phyloP scores from a whole-genome alignment of 2,113 vertebrate species.

The Lethenteron camtschaticum region DNA sequence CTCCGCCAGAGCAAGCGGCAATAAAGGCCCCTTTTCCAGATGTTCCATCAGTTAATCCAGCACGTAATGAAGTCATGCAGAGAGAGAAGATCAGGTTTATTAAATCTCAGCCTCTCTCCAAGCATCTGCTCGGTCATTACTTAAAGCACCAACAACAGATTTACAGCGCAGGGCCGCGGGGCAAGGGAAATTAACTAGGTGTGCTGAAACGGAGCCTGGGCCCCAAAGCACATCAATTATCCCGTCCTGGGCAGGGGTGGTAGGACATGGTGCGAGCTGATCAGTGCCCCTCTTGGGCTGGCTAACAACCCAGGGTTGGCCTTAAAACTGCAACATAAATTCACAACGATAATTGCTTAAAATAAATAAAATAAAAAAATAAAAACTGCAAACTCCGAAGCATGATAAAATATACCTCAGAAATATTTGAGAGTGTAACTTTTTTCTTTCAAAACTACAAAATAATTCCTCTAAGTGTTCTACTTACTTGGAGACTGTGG shows the following conservation, averaged over 20 bases:
- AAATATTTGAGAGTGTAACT: too few relatives aligned
- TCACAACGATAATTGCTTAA: too few relatives aligned
- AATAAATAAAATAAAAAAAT: too few relatives aligned
- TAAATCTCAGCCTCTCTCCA: slow-evolving; percentile 5
- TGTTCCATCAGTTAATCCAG: slow-evolving; percentile 1
- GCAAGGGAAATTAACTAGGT: slow-evolving; percentile 1
- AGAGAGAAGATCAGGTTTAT: slow-evolving; percentile 5
- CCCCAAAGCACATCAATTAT: slow-evolving; percentile 3
- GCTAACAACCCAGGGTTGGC: too few relatives aligned
- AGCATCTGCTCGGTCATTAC: slow-evolving; percentile 5
- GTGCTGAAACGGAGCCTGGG: neutral
- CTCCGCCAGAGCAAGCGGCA: slow-evolving; percentile 3
- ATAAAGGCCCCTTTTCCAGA: slow-evolving; percentile 5
- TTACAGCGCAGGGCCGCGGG: slow-evolving; percentile 4
- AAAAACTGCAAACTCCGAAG: too few relatives aligned
- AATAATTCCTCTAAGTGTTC: too few relatives aligned
- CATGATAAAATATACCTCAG: too few relatives aligned
- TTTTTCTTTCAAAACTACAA: too few relatives aligned
- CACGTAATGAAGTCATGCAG: slow-evolving; percentile 6
- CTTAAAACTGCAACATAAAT: too few relatives aligned
- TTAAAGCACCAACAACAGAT: slow-evolving; percentile 5
- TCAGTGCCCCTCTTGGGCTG: too few relatives aligned
- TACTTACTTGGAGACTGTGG: too few relatives aligned
- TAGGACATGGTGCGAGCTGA: too few relatives aligned
- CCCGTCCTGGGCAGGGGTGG: neutral